Evolutionary conservation across 2,113 vertebrate species (phyloP).

Genomic region (Anser cygnoides): DNA sequence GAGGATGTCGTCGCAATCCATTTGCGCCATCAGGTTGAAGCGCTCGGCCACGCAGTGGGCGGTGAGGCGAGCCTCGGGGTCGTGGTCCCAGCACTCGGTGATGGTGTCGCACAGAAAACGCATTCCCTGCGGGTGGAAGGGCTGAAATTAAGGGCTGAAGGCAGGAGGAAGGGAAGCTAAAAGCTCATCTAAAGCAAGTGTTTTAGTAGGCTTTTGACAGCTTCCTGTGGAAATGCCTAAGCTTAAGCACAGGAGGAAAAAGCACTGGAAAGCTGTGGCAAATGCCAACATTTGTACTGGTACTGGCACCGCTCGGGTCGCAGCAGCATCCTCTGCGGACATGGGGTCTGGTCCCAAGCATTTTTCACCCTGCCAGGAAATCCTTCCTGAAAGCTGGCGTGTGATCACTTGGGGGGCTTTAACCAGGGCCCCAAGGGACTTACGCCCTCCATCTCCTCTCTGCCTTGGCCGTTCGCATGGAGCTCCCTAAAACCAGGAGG

Average conservation of each 20-base stretch:
- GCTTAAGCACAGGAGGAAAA: not conserved
- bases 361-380: not conserved
- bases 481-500: not conserved
- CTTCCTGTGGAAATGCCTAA: not conserved
- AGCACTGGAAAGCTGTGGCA: not conserved
- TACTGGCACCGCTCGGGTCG: not conserved
- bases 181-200: not conserved
- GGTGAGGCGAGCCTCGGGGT: conserved; percentile 90
- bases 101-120: conserved; percentile 86
- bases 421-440: not conserved
- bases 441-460: not conserved
- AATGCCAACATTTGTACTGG: not conserved
- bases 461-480: not conserved
- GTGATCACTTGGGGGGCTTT: not conserved
- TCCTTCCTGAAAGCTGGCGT: not conserved
- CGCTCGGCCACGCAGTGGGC: conserved; percentile 91
- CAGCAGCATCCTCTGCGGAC: not conserved
- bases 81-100: conserved; percentile 91
- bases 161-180: not conserved
- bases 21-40: conserved; percentile 79
- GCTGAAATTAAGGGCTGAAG: not conserved
- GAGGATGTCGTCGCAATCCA: conserved; percentile 71
- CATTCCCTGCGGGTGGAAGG: conserved; percentile 81
- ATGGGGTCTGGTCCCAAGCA: not conserved
- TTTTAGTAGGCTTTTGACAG: not conserved